Percentiles rank a stretch among this genome's conserved stretches.
Evolutionary conservation across 2,888 invertebrate genomes (phyloP).

Genomic region (Heteropelma amictum): DNA sequence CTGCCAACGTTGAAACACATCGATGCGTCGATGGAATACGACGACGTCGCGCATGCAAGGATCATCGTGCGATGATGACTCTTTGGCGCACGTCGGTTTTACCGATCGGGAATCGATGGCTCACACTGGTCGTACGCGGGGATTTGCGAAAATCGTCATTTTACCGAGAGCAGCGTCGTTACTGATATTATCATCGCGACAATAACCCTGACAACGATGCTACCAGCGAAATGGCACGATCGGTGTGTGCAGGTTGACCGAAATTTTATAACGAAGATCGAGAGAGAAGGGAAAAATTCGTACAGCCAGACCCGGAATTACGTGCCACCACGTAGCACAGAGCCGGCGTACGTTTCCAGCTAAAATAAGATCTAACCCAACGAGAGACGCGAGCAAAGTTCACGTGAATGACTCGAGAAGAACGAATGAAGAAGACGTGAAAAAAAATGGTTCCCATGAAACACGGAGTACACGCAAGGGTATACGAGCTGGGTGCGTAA

Average conservation of each 20-base stretch:
- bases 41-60: background rate
- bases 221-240: background rate
- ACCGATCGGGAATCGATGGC: background rate
- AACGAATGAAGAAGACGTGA: conserved; percentile 32
- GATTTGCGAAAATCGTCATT: too few relatives aligned
- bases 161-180: conserved; percentile 3
- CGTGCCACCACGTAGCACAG: conserved; percentile 72
- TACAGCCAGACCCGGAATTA: conserved; percentile 53
- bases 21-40: conserved; percentile 24
- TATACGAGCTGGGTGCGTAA: conserved; percentile 43
- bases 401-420: conserved; percentile 33
- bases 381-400: conserved; percentile 55
- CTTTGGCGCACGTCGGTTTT: background rate
- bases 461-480: background rate
- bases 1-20: background rate
- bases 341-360: conserved; percentile 64
- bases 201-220: background rate
- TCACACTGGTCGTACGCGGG: background rate
- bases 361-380: conserved; percentile 72
- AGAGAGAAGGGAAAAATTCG: conserved; percentile 18
- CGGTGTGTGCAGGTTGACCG: too few relatives aligned
- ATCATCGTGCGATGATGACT: background rate
- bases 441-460: conserved; percentile 64
- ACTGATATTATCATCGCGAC: background rate
- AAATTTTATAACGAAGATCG: too few relatives aligned